These are phyloP conservation scores for Aspiorhynchus laticeps DNA, from an alignment of 2,113 vertebrate genomes.

Conservation along the genomic window DNA sequence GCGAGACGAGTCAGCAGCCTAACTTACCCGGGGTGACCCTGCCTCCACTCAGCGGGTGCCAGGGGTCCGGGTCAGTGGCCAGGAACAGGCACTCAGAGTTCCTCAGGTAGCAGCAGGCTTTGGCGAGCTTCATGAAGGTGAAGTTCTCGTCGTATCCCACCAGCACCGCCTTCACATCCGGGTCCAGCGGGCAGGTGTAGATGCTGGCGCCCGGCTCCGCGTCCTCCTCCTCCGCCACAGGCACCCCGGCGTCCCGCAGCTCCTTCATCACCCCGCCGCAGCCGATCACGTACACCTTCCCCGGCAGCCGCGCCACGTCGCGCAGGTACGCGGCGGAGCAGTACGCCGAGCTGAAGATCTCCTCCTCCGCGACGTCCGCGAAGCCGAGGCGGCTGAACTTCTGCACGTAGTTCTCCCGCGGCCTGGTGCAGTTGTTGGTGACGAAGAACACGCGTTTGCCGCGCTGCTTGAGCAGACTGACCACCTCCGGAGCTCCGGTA, in stretches of 20 bases:
- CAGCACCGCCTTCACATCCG: constrained; percentile 80
- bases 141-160: constrained; percentile 86
- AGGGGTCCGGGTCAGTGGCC: constrained; percentile 85
- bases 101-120: constrained; percentile 82
- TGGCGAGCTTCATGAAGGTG: constrained; percentile 81
- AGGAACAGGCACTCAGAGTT: constrained; percentile 83
- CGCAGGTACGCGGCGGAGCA: constrained; percentile 81
- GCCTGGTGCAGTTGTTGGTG: constrained; percentile 85
- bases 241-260: constrained; percentile 77
- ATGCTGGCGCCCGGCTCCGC: constrained; percentile 57
- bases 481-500: constrained; percentile 79
- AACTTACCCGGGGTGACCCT: constrained; percentile 77
- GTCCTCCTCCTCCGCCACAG: constrained; percentile 58
- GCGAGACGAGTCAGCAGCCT: no score
- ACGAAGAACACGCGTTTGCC: constrained; percentile 83
- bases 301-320: constrained; percentile 69
- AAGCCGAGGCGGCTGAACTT: constrained; percentile 83
- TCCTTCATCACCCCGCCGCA: constrained; percentile 81
- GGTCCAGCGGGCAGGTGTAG: constrained; percentile 61
- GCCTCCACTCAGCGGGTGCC: constrained; percentile 83
- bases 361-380: constrained; percentile 73
- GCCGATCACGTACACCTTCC: constrained; percentile 80
- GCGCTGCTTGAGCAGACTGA: constrained; percentile 75
- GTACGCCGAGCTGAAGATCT: constrained; percentile 83
- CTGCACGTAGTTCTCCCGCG: constrained; percentile 78